A percentile compares a stretch with the other conserved stretches of the same genome.
phyloP scores from a whole-genome alignment of 2,888 invertebrate species.

The Dynastes tityus region DNA sequence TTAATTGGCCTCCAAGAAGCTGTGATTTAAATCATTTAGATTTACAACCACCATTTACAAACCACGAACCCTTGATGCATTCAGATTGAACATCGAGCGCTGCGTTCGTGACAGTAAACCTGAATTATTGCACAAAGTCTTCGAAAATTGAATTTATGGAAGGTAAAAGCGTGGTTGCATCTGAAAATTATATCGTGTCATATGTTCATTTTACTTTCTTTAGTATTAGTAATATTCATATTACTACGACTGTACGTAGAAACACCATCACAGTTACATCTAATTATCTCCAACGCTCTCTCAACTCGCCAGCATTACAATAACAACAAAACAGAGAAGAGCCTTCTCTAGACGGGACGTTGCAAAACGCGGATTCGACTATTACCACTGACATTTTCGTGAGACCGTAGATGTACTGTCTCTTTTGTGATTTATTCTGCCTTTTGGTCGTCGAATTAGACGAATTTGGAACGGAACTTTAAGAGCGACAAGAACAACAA shows the following conservation, averaged over 20 bases:
- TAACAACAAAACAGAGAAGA: constrained; percentile 24
- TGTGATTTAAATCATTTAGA: too few relatives aligned
- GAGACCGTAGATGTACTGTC: neutral
- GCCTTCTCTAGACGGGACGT: neutral
- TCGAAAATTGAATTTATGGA: too few relatives aligned
- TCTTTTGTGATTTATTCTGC: neutral
- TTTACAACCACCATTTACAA: too few relatives aligned
- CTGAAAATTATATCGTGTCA: too few relatives aligned
- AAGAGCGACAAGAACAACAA: neutral
- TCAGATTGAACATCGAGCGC: too few relatives aligned
- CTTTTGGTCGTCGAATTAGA: neutral
- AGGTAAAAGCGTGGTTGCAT: too few relatives aligned
- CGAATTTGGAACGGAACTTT: neutral
- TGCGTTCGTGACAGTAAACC: too few relatives aligned
- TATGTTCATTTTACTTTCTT: too few relatives aligned
- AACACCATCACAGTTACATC: neutral
- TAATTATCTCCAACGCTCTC: constrained; percentile 19
- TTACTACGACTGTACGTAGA: neutral
- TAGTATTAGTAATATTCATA: neutral
- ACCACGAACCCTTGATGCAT: too few relatives aligned
- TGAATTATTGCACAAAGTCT: too few relatives aligned
- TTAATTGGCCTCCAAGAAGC: too few relatives aligned
- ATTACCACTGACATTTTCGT: constrained; percentile 29
- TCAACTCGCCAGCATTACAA: constrained; percentile 3
- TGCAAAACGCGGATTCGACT: constrained; percentile 6